Base-by-base conservation (phyloP, 2,113 vertebrate genomes). In the Gobius niger region DNA sequence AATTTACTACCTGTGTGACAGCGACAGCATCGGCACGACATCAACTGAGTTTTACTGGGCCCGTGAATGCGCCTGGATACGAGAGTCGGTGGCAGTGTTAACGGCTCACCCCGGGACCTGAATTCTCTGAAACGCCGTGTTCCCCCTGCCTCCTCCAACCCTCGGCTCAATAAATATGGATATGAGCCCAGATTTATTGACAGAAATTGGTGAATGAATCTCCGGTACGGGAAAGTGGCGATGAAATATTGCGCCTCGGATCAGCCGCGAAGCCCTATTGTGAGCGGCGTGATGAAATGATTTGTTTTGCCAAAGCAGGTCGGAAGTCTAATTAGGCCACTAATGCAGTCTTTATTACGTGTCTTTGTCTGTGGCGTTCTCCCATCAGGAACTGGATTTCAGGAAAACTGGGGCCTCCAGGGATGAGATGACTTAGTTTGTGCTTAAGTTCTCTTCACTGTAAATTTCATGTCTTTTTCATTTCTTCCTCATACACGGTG, bases 81-180 rank as follows among this genome's bases (percentile, higher is more conserved):
- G 65, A 70, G 64, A 24, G 34, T 68, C 73, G 68, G 64, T 70
- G 63, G 70, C 80, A 70, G 67, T 65, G 63, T 65, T 86, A 80
- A 85, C 24, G 84, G 65, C 87, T 85, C 83, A 76, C 62, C 69
- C 47, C 81, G 86, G 81, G 78, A 84, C 82, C 73, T 76, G 75
- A 87, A 88, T 73, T 79, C 9, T 16, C 72, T 73, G 78, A 83
- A 81, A 77, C 76, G 67, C 15, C 67, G 70, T 78, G 78, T 90
- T 89, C 71, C 78, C 68, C 74, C 78, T 76, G 79, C 75, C 77
- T 78, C 75, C 77, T 77, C 80, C 77, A 81, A 83, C 82, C 83
- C 85, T 85, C 85, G 73, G 75, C 73, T 87, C 84, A 89, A 88
- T 92, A 90, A 91, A 91, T 91, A 91, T 91, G 84, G 87, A 91